Evolutionary conservation across 2,113 vertebrate genomes (phyloP).

Genomic region (Sisor rabdophorus): DNA sequence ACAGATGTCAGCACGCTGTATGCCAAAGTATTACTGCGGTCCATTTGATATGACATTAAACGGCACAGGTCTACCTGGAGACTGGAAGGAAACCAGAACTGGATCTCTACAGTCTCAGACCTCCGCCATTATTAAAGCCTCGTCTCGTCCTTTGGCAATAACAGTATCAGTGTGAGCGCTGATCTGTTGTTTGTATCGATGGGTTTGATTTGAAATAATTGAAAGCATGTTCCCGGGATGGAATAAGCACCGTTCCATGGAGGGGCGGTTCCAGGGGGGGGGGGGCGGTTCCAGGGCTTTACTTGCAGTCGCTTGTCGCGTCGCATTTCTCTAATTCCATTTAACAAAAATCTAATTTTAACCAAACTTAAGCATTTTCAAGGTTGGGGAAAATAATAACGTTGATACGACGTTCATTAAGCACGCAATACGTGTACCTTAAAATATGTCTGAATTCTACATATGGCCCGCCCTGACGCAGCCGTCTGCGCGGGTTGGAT

Average conservation of each 20-base stretch:
- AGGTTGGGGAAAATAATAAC: too few relatives aligned
- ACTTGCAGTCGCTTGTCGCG: neutral
- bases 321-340: neutral
- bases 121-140: slow-evolving; percentile 41
- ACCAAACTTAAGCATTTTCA: too few relatives aligned
- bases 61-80: slow-evolving; percentile 77
- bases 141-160: slow-evolving; percentile 35
- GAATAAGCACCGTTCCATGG: slow-evolving; percentile 34
- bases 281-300: too few relatives aligned
- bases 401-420: too few relatives aligned
- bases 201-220: slow-evolving; percentile 53
- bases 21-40: slow-evolving; percentile 75
- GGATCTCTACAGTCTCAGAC: slow-evolving; percentile 54
- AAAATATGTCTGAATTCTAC: too few relatives aligned
- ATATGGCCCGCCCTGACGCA: too few relatives aligned
- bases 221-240: slow-evolving; percentile 54
- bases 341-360: too few relatives aligned
- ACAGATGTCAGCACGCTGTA: slow-evolving; percentile 78
- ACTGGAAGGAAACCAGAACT: slow-evolving; percentile 63
- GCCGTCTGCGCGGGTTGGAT: too few relatives aligned
- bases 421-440: too few relatives aligned
- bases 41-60: slow-evolving; percentile 80
- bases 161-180: slow-evolving; percentile 47
- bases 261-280: too few relatives aligned
- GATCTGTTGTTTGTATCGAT: slow-evolving; percentile 52